Evolutionary conservation across 2,797 vertebrate genomes (phyloP), one percentile per base, ranked within the genome.

Genomic region (Falco rusticolus): DNA sequence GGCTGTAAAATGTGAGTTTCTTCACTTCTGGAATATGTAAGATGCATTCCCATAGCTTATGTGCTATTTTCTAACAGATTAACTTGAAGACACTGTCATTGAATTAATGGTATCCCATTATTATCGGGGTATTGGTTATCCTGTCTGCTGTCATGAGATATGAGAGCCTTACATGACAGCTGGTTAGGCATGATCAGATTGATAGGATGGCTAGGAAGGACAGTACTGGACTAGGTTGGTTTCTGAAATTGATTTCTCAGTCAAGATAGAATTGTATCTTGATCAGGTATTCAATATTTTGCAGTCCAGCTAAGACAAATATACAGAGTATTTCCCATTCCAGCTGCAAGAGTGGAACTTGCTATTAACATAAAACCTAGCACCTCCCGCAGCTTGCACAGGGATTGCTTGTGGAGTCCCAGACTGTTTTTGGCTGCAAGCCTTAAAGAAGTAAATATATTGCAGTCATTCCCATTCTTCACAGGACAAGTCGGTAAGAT

Each of bases 271-370:
- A 96, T 94, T 94, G 50, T 94, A 39, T 93, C 91, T 90, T 93
- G 84, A 95, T 92, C 92, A 92, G 61, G 12, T 94, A 86, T 89
- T 94, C 87, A 78, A 61, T 96, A 91, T 94, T 93, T 94, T 89
- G 50, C 76, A 85, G 61, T 92, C 79, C 53, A 77, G 53, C 41
- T 85, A 91, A 89, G 84, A 69, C 53, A 95, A 90, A 89, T 85
- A 71, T 18, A 66, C 50, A 68, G 66, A 90, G 56, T 53, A 83
- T 83, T 97, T 92, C 29, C 68, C 39, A 47, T 80, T 89, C 41
- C 37, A 68, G 57, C 50, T 87, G 29, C 68, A 91, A 24, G 60
- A 39, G 57, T 31, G 31, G 65, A 87, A 82, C 33, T 86, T 84
- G 28, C 47, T 65, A 34, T 87, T 77, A 31, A 60, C 29, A 12